A percentile compares a stretch with the other conserved stretches of the same genome.
phyloP scores from a whole-genome alignment of 2,888 invertebrate species.

The Dicroscelio sp. region DNA sequence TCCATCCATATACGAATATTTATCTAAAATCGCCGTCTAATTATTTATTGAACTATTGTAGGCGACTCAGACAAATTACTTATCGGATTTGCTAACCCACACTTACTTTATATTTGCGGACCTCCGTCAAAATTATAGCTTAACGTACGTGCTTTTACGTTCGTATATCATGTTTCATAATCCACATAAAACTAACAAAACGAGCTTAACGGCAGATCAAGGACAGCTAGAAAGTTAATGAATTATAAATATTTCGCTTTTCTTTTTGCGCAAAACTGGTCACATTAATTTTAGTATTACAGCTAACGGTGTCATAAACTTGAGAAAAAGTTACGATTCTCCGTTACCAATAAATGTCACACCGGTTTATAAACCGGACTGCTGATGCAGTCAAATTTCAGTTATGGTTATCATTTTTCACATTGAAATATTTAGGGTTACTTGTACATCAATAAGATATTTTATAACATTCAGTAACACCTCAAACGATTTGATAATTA shows the following conservation, averaged over 20 bases:
- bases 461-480: too few species aligned
- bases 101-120: constrained; percentile 30
- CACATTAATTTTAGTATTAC: constrained; percentile 40
- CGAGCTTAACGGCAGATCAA: constrained; percentile 55
- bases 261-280: not conserved
- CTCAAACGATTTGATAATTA: too few species aligned
- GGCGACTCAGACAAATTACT: too few species aligned
- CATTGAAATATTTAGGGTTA: not conserved
- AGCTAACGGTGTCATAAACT: constrained; percentile 3
- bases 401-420: too few species aligned
- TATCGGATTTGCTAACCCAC: not conserved
- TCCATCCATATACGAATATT: too few species aligned
- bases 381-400: too few species aligned
- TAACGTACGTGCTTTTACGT: constrained; percentile 6
- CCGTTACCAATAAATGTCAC: not conserved
- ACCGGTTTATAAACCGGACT: not conserved
- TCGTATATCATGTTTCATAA: constrained; percentile 56
- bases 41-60: too few species aligned
- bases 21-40: too few species aligned
- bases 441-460: too few species aligned
- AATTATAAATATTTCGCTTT: constrained; percentile 59
- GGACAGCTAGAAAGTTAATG: constrained; percentile 42
- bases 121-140: constrained; percentile 23
- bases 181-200: constrained; percentile 48
- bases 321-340: not conserved